Base-by-base conservation (phyloP, 2,113 vertebrate genomes). In the Periophthalmus modestus region DNA sequence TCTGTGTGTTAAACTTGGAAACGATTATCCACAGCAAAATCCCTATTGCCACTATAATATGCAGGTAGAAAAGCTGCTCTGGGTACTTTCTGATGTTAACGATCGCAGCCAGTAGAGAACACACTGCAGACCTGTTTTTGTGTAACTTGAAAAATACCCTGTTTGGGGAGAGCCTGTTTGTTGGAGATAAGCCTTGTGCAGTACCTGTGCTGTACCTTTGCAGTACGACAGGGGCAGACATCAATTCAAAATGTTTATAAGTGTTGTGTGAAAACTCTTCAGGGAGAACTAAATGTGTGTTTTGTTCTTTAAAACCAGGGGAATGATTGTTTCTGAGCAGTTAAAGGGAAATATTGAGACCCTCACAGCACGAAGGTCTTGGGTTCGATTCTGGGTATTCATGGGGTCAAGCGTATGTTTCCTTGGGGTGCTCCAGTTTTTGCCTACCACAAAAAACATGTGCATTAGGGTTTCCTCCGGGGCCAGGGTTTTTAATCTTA, bases 211-310 rank as follows among this genome's bases (percentile, higher is more conserved):
- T 33, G 69, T 28, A 19, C 50, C 19, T 54, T 54, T 52, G 50
- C 50, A 52, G 62, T 61, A 50, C 2, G 3, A 71, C 18, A 63
- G 24, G 74, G 43, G 13, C 9, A 2, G 19, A 61, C 39, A 39
- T 63, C 11, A 19, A 36, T 63, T 39, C 33, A 63, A 4, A n/a
- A 18, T 19, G 34, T 65, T 65, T 19, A 39, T 19, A 19, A 4
- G 33, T 36, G 61, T 18, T 36, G 34, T n/a, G 34, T 12, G 33
- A 12, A 65, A 65, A 39, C 61, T 63, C 7, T 34, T 73, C 82
- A 82, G 81, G 74, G 75, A 82, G 14, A 48, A 39, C 23, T 69
- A 39, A 15, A 62, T 52, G 73, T 72, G 12, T 16, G 48, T 21
- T 70, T 61, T 58, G 36, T 50, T 36, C 2, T 47, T 13, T 74